These are phyloP conservation scores for Conus ventricosus DNA, from an alignment of 1,140 invertebrate genomes.

Conservation along the genomic window DNA sequence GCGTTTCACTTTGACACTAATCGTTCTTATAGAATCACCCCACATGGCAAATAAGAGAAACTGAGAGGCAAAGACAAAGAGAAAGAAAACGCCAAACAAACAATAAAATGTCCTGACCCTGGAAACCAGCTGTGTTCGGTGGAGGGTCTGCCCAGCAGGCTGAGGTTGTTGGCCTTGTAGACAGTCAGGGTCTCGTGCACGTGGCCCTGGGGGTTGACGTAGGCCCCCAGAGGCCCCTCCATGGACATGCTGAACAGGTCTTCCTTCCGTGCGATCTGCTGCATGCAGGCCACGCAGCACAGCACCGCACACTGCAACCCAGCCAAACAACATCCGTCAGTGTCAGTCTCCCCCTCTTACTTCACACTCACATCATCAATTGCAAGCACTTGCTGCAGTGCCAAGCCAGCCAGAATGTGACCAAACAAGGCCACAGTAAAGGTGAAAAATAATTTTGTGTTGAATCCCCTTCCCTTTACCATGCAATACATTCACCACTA, in stretches of 20 bases:
- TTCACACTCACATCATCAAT: neutral
- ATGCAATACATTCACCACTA: no score
- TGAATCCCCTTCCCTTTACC: no score
- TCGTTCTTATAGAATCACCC: no score
- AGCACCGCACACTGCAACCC: slow-evolving; percentile 78
- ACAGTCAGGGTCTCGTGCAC: slow-evolving; percentile 90
- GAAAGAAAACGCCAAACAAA: no score
- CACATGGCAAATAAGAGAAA: no score
- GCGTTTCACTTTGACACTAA: no score
- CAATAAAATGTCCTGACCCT: slow-evolving; percentile 77
- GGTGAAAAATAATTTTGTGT: no score
- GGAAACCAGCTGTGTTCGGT: slow-evolving; percentile 90
- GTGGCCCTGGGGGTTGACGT: slow-evolving; percentile 86
- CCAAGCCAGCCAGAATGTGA: no score
- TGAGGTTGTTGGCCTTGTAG: slow-evolving; percentile 79
- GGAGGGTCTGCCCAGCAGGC: slow-evolving; percentile 79
- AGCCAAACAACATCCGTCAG: neutral
- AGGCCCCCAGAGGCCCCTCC: slow-evolving; percentile 87
- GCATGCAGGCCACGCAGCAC: slow-evolving; percentile 81
- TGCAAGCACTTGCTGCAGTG: no score
- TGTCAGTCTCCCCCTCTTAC: neutral
- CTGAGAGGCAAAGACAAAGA: no score
- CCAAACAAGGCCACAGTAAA: no score
- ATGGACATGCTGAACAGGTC: slow-evolving; percentile 89
- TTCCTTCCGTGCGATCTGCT: slow-evolving; percentile 80